Base-by-base conservation (phyloP, 1,140 invertebrate species). In the Cotesia chilonis region DNA sequence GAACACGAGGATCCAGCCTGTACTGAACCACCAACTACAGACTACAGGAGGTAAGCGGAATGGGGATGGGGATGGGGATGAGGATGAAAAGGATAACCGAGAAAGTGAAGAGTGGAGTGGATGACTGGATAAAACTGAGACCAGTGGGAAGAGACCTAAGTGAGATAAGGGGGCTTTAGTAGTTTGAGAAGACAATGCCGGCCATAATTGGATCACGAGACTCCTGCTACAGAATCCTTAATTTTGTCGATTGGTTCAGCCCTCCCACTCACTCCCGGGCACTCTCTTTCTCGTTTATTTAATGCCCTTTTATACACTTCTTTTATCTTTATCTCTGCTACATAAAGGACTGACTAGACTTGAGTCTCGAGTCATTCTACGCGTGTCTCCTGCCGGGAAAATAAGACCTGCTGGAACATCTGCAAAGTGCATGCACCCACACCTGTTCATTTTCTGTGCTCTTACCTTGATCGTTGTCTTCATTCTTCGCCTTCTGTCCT, bases 201-300 rank as follows among this genome's bases (percentile, higher is more conserved):
- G 69, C 77, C 80, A 80, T 83, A 83, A 83, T 83, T 82, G 81
- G 79, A 82, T 83, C 78, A 80, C 76, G 78, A 82, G 78, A 74
- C 76, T 76, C 74, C 70, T 75, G 77, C 77, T 79, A 70, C 71
- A 76, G 80, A 83, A 83, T 83, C 77, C 78, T 81, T 83, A 82
- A 82, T 83, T 83, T 75, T 59, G 65, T 70, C 76, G 77, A 77
- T 80, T 78, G 77, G 74, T 75, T 80, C 78, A 71, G 73, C 10
- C 66, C 71, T 54, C 55, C 59, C 68, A 71, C 65, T 69, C 51
- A 54, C 38, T 54, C 55, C 59, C 68, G 64, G 59, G 65, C 51
- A 54, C 38, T 70, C 61, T 61, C 47, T 20, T 57, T 70, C 28
- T 65, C 55, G 52, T 65, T 55, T 65, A 47, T 59, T 38, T 41